Conservation (phyloP, 1,140 invertebrate genomes). For the Catajapyx aquilonaris region DNA sequence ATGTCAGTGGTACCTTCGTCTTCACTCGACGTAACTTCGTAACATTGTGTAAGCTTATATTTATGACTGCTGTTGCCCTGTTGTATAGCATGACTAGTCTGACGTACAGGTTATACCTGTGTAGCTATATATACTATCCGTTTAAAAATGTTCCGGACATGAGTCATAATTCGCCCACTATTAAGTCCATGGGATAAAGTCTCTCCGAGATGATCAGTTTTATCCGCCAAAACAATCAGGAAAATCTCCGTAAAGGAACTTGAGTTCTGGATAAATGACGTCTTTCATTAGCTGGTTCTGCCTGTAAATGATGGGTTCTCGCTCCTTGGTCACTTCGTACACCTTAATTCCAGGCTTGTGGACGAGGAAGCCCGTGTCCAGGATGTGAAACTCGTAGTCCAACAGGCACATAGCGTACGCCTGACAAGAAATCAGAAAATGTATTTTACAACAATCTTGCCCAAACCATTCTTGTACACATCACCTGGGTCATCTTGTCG, state of each 20-base stretch:
- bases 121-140: neutral
- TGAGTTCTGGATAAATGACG: slow-evolving; percentile 6
- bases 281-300: slow-evolving; percentile 3
- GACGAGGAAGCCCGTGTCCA: slow-evolving; percentile 17
- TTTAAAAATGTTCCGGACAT: neutral
- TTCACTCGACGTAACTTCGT: too few species aligned
- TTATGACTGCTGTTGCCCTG: too few species aligned
- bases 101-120: too few species aligned
- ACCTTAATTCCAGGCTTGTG: slow-evolving; percentile 12
- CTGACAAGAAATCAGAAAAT: slow-evolving; percentile 4
- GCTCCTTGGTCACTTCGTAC: neutral
- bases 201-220: neutral
- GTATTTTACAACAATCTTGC: neutral
- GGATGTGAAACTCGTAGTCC: slow-evolving; percentile 14
- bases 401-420: slow-evolving; percentile 12
- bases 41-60: too few species aligned
- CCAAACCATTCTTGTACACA: neutral
- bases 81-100: too few species aligned
- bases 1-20: too few species aligned
- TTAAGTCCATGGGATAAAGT: neutral
- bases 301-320: neutral
- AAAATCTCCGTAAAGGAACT: slow-evolving; percentile 4
- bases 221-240: neutral
- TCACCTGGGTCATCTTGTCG: slow-evolving; percentile 28
- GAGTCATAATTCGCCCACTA: neutral